These are phyloP conservation scores for Drosophila gunungcola DNA, from an alignment of 1,140 invertebrate genomes.

Conservation along the genomic window DNA sequence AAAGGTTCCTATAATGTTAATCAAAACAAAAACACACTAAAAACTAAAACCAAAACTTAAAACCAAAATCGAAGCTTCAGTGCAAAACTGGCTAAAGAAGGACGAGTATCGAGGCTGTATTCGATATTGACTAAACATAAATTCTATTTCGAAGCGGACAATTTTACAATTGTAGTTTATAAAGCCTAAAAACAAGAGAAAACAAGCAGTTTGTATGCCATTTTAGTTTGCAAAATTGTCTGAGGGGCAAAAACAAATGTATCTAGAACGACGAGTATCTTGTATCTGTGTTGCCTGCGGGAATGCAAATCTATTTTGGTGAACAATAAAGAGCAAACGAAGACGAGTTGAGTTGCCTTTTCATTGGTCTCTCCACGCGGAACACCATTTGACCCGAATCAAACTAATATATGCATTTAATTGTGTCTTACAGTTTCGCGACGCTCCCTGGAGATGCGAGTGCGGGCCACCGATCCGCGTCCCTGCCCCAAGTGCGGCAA, in stretches of 20 bases:
- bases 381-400: background rate
- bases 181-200: slow-evolving; percentile 32
- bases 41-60: slow-evolving; percentile 16
- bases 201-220: slow-evolving; percentile 51
- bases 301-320: slow-evolving; percentile 76
- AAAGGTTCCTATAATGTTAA: slow-evolving; percentile 84
- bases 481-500: slow-evolving; percentile 97
- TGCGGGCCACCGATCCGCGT: slow-evolving; percentile 94
- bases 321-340: slow-evolving; percentile 79
- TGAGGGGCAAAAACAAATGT: slow-evolving; percentile 35
- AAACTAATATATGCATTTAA: background rate
- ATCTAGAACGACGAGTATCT: slow-evolving; percentile 43
- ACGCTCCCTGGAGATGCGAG: slow-evolving; percentile 92
- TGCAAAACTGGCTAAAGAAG: slow-evolving; percentile 23
- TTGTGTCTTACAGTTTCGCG: slow-evolving; percentile 86
- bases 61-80: slow-evolving; percentile 46
- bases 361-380: slow-evolving; percentile 4
- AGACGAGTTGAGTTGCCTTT: slow-evolving; percentile 50
- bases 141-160: slow-evolving; percentile 74
- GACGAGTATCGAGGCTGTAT: slow-evolving; percentile 19
- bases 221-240: slow-evolving; percentile 76
- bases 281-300: slow-evolving; percentile 61
- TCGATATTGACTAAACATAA: slow-evolving; percentile 32
- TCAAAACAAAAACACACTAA: slow-evolving; percentile 45
- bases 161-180: slow-evolving; percentile 77